Base-by-base conservation (phyloP, 2,113 vertebrate species). In the Neogale vison region DNA sequence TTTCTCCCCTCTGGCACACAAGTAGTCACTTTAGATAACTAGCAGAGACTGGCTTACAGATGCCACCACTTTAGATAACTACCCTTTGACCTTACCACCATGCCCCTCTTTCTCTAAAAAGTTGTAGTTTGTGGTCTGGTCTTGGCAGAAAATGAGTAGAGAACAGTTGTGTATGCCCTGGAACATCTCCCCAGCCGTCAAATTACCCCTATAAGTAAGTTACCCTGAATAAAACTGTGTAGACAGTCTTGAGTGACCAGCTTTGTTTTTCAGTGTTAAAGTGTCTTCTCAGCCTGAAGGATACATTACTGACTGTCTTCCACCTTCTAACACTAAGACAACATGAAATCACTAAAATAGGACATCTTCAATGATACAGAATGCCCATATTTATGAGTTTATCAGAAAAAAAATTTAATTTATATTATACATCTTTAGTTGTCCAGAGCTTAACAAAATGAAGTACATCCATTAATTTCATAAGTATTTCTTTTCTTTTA, bases 111-210 rank as follows among this genome's bases (percentile, higher is more conserved):
- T 45, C 6, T 74, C 2, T 26, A 45, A 26, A 26, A 74, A 74
- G 17, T 39, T 74, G 1, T 45, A 24, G 23, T 45, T 74, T 45
- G 39, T 26, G 39, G 72, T 26, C 72, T 29, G 12, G 39, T 12
- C 72, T 74, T 74, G 39, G 39, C 39, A 45, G 39, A 74, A 39
- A 74, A 26, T 74, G 36, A 42, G 34, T 8, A 69, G 67, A 69
- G 34, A 69, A 36, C 20, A 36, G 17, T 13, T 45, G 24, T 2
- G 13, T 26, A 26, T 74, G 72, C 39, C 23, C 23, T 26, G 23
- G 6, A 45, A 45, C 36, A 42, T 26, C 39, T 45, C 6, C 3
- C 39, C 24, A 13, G 3, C 13, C 0, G 0, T 24, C 39, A 26
- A 45, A 45, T 45, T 45, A 74, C 72, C 12, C 20, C 12, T 42